Percentiles rank a stretch among this genome's conserved stretches.
Conservation (phyloP, 2,113 vertebrate species). For the Megaceryle maxima region DNA sequence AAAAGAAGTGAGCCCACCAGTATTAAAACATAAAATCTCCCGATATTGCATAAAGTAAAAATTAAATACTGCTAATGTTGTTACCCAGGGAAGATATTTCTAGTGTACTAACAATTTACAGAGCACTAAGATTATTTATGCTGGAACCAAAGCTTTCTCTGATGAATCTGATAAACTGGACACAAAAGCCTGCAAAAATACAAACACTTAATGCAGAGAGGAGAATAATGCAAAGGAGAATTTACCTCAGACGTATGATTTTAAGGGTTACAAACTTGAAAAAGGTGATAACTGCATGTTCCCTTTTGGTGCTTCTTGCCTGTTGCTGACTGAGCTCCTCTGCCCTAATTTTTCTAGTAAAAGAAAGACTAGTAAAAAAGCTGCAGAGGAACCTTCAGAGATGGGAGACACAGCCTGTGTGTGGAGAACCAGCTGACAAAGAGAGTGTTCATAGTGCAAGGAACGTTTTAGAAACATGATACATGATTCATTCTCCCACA, state of each 20-base stretch:
- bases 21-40: neutral
- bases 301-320: neutral
- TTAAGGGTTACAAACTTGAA: neutral
- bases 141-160: neutral
- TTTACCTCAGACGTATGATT: neutral
- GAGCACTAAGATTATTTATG: neutral
- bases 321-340: neutral
- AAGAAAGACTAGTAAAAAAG: neutral
- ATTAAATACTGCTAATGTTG: neutral
- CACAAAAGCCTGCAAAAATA: neutral
- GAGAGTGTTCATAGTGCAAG: neutral
- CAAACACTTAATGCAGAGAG: neutral
- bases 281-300: neutral
- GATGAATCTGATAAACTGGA: neutral
- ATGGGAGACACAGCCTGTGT: neutral
- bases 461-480: conserved; percentile 36
- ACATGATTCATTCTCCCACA: conserved; percentile 56
- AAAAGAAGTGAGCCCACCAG: neutral
- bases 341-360: neutral
- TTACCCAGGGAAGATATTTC: neutral
- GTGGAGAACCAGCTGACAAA: conserved; percentile 9
- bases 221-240: neutral
- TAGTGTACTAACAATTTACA: neutral
- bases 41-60: neutral
- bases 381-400: neutral